Evolutionary conservation across 2,797 vertebrate genomes (phyloP), one percentile per base, ranked within the genome.

Genomic region (Fistularia tabacaria): DNA sequence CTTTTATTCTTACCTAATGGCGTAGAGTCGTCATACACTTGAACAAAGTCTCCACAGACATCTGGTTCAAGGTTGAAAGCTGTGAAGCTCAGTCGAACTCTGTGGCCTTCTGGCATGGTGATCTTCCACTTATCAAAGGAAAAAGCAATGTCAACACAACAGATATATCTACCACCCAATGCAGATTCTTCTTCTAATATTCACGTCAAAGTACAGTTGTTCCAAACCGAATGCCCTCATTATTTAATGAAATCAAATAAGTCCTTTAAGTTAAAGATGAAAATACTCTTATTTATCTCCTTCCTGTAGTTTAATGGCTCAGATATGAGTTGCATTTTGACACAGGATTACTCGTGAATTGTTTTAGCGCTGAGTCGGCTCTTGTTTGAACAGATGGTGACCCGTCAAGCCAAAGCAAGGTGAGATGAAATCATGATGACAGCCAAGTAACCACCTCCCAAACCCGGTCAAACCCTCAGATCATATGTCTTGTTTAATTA

Each of bases 51-150:
- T 51, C 83, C 82, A 47, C 91, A 92, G 57, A 71, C 76, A 13
- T 89, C 85, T 6, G 87, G 81, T 37, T 88, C 74, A 63, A 92
- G 80, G 69, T 92, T 86, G 68, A 93, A 92, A 9, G 67, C 65
- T 11, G 77, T 85, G 55, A 92, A 91, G 0, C 85, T 88, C 57
- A 92, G 79, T 47, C 56, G 82, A 54, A 92, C 73, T 54, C 14
- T 81, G 51, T 90, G 62, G 1, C 84, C 80, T 49, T 76, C 59
- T n/a, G 87, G 83, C 45, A 91, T 89, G 0, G 66, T 77, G 61
- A 93, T 87, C 64, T 14, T 91, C 91, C 91, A 92, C 90, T 92
- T 67, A 51, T 52, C 15, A 54, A 60, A 48, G 50, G 71, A 15
- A 67, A 10, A 79, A 49, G 57, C 36, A 42, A 6, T 12, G 9